Base-by-base conservation (phyloP, 1,140 invertebrate species). In the Schlechtendalia chinensis region DNA sequence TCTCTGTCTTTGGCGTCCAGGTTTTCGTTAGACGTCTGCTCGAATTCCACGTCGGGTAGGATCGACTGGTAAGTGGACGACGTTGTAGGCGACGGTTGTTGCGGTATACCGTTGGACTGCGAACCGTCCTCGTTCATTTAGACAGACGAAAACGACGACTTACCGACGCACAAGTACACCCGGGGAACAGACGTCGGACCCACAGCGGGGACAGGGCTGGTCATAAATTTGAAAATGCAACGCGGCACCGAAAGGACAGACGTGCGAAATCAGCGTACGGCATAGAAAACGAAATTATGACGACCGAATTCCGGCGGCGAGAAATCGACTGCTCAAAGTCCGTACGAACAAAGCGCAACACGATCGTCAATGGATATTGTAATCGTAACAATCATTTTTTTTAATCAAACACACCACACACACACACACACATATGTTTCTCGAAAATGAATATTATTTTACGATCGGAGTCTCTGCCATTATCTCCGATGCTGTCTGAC, bases 1-100 rank as follows among this genome's bases (percentile, higher is more conserved):
- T 96, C 94, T 85, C 93, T 89, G 86, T 93, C 92, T 54, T 91
- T 90, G 85, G 91, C 22, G 56, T 79, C 75, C 75, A 79, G 75
- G n/a, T 79, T 79, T 58, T 79, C 75, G 75, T 16, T 79, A 12
- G 45, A 50, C 3, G 75, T 58, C 17, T 79, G 75, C 24, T 79
- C 75, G 5, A 63, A 79, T 22, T 79, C 75, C n/a, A 79, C 45
- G 39, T 79, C 75, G 4, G 75, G 75, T 39, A 79, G 16, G 0
- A 79, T 63, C 47, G 58, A 27, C 6, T 79, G 75, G 32, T 79
- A 79, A 45, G 14, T 29, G 19, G 75, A 79, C 12, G 75, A 79
- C 16, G 75, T 61, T 19, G 54, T 61, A 45, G 75, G 75, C 27
- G 58, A 79, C n/a, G 29, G 32, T 19, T 63, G 75, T 6, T 79